These are phyloP conservation scores for Plodia interpunctella DNA, from an alignment of 1,140 invertebrate species.

Conservation along the genomic window DNA sequence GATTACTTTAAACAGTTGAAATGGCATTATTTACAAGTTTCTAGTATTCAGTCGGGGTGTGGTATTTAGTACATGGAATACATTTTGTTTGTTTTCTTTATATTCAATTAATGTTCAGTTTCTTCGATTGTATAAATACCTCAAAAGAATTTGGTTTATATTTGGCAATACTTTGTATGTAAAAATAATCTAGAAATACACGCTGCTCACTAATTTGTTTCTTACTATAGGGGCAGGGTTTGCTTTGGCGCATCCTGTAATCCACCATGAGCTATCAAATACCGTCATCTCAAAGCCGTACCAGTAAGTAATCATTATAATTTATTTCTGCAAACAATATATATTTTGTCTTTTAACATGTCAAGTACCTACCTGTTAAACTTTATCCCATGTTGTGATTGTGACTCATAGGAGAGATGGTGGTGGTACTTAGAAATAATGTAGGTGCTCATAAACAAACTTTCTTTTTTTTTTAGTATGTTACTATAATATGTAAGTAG, in stretches of 20 bases:
- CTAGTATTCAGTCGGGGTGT: constrained; percentile 49
- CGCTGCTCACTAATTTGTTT: constrained; percentile 15
- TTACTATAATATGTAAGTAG: too few species aligned
- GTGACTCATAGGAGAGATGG: too few species aligned
- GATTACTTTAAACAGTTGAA: background rate
- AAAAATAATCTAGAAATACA: too few species aligned
- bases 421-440: too few species aligned
- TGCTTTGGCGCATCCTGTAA: constrained; percentile 68
- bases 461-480: too few species aligned
- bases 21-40: background rate
- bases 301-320: constrained; percentile 80
- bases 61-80: constrained; percentile 64
- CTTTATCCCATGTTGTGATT: too few species aligned
- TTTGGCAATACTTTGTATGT: background rate
- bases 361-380: too few species aligned
- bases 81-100: constrained; percentile 61
- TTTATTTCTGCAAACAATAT: too few species aligned
- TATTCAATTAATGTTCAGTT: constrained; percentile 41
- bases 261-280: constrained; percentile 88
- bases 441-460: too few species aligned
- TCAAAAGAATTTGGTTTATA: constrained; percentile 33
- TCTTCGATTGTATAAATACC: constrained; percentile 34
- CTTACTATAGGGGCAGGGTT: constrained; percentile 56
- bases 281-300: constrained; percentile 84
- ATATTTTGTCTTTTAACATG: too few species aligned